A percentile compares a stretch with the other conserved stretches of the same genome.
These are phyloP conservation scores for Marmota monax DNA, from an alignment of 2,113 vertebrate species.

Conservation along the genomic window DNA sequence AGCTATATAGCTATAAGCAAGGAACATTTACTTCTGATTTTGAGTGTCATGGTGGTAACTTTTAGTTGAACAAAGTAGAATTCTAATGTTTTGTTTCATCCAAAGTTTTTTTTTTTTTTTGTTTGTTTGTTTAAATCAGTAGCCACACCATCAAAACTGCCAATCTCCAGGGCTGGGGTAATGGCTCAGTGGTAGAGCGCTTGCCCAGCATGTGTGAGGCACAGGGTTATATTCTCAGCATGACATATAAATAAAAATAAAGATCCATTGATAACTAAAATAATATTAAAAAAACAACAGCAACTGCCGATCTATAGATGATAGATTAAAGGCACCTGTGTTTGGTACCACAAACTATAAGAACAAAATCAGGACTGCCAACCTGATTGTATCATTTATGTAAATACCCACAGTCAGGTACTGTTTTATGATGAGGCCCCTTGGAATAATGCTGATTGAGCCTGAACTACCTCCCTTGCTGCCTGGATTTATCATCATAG, in stretches of 20 bases:
- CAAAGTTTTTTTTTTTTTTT: not conserved
- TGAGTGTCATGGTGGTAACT: not conserved
- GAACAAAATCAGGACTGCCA: not conserved
- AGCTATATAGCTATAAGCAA: not conserved
- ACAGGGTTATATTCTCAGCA: too few species aligned
- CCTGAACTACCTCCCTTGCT: not conserved
- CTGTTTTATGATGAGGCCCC: not conserved
- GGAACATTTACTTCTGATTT: not conserved
- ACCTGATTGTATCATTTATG: not conserved
- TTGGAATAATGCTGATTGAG: not conserved
- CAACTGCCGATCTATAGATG: not conserved
- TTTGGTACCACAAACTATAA: not conserved
- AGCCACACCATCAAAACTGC: not conserved
- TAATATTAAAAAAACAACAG: not conserved
- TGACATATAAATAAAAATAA: too few species aligned
- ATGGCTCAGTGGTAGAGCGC: too few species aligned
- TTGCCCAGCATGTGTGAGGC: too few species aligned
- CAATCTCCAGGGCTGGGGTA: too few species aligned
- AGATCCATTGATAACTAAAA: too few species aligned
- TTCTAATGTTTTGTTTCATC: not conserved
- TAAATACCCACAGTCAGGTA: not conserved
- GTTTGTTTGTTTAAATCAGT: not conserved
- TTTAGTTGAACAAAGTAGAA: not conserved
- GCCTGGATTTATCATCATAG: not conserved
- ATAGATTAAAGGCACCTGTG: not conserved